phyloP scores from a whole-genome alignment of 2,113 vertebrate genomes.

The Athene noctua region DNA sequence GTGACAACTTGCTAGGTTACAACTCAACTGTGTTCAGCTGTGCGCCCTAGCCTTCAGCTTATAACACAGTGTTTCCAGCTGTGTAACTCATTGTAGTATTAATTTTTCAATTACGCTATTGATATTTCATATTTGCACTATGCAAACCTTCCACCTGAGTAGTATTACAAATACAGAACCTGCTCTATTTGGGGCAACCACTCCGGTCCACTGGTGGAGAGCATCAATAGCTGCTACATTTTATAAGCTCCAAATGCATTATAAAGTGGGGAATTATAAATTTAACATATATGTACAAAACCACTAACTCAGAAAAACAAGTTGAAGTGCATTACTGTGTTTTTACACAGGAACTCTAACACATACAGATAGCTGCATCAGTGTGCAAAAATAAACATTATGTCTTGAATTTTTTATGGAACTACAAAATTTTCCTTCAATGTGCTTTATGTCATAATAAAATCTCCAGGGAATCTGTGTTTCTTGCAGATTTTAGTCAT shows the following conservation, averaged over 20 bases:
- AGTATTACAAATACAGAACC: background rate
- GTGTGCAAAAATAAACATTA: slow-evolving; percentile 7
- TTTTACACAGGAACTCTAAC: background rate
- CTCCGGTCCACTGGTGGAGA: background rate
- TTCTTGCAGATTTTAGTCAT: slow-evolving; percentile 5
- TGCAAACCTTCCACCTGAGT: background rate
- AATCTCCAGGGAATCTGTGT: background rate
- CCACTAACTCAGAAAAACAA: background rate
- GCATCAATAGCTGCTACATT: background rate
- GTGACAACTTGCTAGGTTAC: background rate
- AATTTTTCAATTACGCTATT: background rate
- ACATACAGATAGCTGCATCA: background rate
- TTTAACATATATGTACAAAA: background rate
- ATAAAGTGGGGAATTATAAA: background rate
- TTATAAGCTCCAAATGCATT: background rate
- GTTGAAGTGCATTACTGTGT: background rate
- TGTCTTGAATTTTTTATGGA: slow-evolving; percentile 13
- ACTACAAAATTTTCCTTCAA: background rate
- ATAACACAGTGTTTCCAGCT: background rate
- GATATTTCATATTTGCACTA: background rate
- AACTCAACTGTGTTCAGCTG: background rate
- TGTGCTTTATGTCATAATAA: slow-evolving; percentile 24
- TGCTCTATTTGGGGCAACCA: background rate
- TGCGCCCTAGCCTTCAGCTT: background rate
- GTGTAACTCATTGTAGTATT: background rate